These are phyloP conservation scores for Zeugodacus cucurbitae DNA, from an alignment of 1,140 invertebrate species.

Conservation along the genomic window DNA sequence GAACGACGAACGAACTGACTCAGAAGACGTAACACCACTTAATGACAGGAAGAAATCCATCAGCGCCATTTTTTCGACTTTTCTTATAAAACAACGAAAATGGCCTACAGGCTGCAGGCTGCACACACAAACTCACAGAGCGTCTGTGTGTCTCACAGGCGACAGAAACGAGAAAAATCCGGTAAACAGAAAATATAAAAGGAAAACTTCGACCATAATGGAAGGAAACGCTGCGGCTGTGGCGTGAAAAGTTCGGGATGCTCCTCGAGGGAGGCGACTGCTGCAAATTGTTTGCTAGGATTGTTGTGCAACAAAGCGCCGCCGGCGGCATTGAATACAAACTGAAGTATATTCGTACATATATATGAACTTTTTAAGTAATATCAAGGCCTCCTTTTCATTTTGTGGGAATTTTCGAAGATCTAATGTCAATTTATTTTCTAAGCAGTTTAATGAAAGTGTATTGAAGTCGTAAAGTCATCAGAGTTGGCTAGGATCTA, in stretches of 20 bases:
- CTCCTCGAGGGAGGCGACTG: neutral
- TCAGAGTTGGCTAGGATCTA: too few relatives aligned
- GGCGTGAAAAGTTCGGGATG: neutral
- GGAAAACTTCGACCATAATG: neutral
- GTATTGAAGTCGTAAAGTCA: too few relatives aligned
- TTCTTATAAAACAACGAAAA: slow-evolving; percentile 35
- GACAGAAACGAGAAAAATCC: slow-evolving; percentile 36
- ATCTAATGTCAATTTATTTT: too few relatives aligned
- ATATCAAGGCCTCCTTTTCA: too few relatives aligned
- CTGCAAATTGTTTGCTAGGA: neutral
- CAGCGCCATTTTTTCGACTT: slow-evolving; percentile 37
- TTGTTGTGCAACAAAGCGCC: slow-evolving; percentile 1
- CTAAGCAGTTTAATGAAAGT: too few relatives aligned
- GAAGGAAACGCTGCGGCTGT: neutral
- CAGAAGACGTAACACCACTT: neutral
- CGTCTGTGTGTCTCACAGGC: neutral
- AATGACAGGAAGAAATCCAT: slow-evolving; percentile 38
- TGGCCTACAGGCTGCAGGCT: neutral
- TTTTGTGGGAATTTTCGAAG: too few relatives aligned
- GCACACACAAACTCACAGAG: neutral
- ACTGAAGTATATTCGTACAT: neutral
- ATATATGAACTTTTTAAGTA: neutral
- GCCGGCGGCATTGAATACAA: neutral
- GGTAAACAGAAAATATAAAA: neutral
- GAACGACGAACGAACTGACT: neutral